Evolutionary conservation across 2,888 invertebrate genomes (phyloP).

Genomic region (Podabrus alpinus): DNA sequence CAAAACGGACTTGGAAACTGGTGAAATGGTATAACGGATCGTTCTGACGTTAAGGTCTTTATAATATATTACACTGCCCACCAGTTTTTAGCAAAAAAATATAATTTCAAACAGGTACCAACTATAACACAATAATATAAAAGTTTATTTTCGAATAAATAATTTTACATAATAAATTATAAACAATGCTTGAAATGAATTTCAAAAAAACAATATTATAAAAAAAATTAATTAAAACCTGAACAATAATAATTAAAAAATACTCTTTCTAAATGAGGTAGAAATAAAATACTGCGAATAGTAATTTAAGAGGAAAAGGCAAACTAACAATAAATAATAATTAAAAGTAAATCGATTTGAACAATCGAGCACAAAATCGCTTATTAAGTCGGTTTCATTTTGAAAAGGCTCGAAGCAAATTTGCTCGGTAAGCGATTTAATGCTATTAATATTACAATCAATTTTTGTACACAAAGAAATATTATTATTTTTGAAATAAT

Average conservation of each 20-base stretch:
- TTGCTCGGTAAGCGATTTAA: constrained; percentile 37
- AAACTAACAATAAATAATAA: constrained; percentile 12
- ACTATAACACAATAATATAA: not conserved
- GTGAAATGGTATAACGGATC: no score
- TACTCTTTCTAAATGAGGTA: constrained; percentile 21
- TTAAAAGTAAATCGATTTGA: constrained; percentile 9
- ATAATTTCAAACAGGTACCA: not conserved
- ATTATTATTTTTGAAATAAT: constrained; percentile 43
- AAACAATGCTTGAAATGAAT: not conserved
- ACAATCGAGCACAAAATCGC: constrained; percentile 37
- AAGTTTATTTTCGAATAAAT: not conserved
- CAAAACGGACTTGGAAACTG: no score
- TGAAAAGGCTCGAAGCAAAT: constrained; percentile 36
- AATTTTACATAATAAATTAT: not conserved
- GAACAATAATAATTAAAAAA: constrained; percentile 8
- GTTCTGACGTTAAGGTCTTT: no score
- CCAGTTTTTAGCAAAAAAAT: no score
- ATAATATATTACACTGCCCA: no score
- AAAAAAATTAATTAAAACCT: not conserved
- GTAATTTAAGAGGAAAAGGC: constrained; percentile 9
- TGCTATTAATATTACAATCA: constrained; percentile 41
- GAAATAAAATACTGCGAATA: constrained; percentile 13
- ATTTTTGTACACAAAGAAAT: constrained; percentile 45
- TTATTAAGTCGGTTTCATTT: constrained; percentile 32
- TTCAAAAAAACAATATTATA: not conserved